Percentiles rank a stretch among this genome's conserved stretches.
These are phyloP conservation scores for Caenorhabditis uteleia DNA, from an alignment of 2,888 invertebrate species.

Conservation along the genomic window DNA sequence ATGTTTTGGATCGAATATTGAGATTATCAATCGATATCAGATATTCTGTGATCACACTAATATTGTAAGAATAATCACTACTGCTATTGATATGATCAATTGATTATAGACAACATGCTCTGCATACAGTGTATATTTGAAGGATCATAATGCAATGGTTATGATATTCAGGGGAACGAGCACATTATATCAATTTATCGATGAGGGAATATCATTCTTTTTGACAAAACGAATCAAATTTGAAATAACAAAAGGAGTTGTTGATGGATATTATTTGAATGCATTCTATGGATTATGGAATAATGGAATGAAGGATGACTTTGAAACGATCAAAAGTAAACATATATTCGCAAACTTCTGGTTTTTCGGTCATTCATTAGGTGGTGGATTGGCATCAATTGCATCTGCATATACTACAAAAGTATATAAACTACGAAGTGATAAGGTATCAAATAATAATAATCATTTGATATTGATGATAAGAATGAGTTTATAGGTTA, in stretches of 20 bases:
- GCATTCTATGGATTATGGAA: constrained; percentile 23
- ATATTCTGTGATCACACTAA: constrained; percentile 27
- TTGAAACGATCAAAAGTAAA: constrained; percentile 7
- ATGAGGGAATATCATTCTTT: constrained; percentile 39
- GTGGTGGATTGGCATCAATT: constrained; percentile 62
- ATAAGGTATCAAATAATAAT: too few relatives aligned
- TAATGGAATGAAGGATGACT: constrained; percentile 14
- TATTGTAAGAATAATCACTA: constrained; percentile 13
- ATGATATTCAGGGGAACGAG: constrained; percentile 27
- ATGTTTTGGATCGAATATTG: constrained; percentile 13
- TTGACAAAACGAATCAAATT: constrained; percentile 18
- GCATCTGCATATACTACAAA: constrained; percentile 44
- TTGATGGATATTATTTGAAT: constrained; percentile 28
- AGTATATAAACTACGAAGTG: background rate
- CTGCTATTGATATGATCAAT: background rate
- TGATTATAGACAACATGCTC: constrained; percentile 30
- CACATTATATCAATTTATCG: constrained; percentile 25
- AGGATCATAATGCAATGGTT: constrained; percentile 18
- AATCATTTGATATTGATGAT: background rate
- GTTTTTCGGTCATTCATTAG: constrained; percentile 59
- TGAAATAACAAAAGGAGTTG: constrained; percentile 20
- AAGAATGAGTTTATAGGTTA: background rate
- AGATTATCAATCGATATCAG: constrained; percentile 22
- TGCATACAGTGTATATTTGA: constrained; percentile 22
- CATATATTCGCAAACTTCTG: constrained; percentile 8